phyloP scores from a whole-genome alignment of 30 jellyfish, hydroid and myxozoan species.

The Catostylus mosaicus region DNA sequence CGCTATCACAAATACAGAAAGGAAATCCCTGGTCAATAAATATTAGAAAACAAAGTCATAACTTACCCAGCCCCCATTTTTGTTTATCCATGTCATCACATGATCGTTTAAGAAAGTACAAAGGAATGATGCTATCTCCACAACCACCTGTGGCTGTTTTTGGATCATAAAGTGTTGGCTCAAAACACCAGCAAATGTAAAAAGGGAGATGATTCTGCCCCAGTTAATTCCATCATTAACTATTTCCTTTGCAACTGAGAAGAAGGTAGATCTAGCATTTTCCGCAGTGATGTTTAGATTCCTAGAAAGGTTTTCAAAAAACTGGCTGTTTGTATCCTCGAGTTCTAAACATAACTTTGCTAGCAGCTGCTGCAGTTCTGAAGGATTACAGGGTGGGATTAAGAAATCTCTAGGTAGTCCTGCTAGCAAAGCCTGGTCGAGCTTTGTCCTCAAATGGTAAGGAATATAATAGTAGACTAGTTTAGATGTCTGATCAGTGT shows the following conservation, averaged over 20 bases:
- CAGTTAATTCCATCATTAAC: slow-evolving; percentile 74
- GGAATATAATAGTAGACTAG: slow-evolving; percentile 73
- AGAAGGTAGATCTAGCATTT: slow-evolving; percentile 52
- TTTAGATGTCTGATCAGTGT: slow-evolving; percentile 16
- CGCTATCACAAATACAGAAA: too few relatives aligned
- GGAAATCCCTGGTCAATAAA: too few relatives aligned
- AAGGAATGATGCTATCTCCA: slow-evolving; percentile 44
- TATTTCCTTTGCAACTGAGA: slow-evolving; percentile 55
- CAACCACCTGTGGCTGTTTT: slow-evolving; percentile 60
- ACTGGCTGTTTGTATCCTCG: slow-evolving; percentile 54
- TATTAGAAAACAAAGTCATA: too few relatives aligned
- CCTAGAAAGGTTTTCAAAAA: slow-evolving; percentile 61
- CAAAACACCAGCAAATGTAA: slow-evolving; percentile 73
- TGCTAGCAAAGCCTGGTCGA: slow-evolving; percentile 59
- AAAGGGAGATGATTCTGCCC: slow-evolving; percentile 74
- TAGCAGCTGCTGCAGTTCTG: slow-evolving; percentile 43
- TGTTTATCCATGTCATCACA: slow-evolving; percentile 68
- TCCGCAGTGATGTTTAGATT: slow-evolving; percentile 30
- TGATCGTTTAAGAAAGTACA: slow-evolving; percentile 58
- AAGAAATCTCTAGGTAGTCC: slow-evolving; percentile 80
- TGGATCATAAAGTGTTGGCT: slow-evolving; percentile 48
- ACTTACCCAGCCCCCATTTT: slow-evolving; percentile 92
- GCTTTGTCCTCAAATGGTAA: slow-evolving; percentile 60
- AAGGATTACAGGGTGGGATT: slow-evolving; percentile 73
- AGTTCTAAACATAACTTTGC: slow-evolving; percentile 72